phyloP scores from a whole-genome alignment of 2,888 invertebrate genomes.

The Latheticus oryzae region DNA sequence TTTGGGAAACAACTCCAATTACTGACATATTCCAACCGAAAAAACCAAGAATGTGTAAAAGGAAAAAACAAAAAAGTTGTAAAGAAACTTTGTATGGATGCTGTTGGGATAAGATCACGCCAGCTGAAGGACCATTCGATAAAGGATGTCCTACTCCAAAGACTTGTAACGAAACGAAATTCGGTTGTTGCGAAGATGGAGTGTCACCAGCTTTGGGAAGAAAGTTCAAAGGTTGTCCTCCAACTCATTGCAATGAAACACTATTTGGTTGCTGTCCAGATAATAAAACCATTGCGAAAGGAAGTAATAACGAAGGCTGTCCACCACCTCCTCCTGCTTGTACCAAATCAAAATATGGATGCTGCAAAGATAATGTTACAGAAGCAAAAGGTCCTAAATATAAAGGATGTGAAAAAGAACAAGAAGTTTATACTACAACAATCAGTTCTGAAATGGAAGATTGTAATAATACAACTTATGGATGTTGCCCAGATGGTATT shows the following conservation, averaged over 20 bases:
- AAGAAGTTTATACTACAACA: constrained; percentile 43
- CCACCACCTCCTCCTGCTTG: constrained; percentile 73
- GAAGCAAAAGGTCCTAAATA: constrained; percentile 67
- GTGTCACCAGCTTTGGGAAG: constrained; percentile 81
- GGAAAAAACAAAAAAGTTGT: constrained; percentile 70
- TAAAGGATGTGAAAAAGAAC: constrained; percentile 61
- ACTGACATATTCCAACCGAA: constrained; percentile 67
- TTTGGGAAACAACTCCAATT: constrained; percentile 70
- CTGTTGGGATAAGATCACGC: constrained; percentile 82
- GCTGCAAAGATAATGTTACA: constrained; percentile 84
- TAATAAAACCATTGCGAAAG: constrained; percentile 79
- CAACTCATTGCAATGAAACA: constrained; percentile 78
- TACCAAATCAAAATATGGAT: constrained; percentile 77
- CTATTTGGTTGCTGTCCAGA: constrained; percentile 91
- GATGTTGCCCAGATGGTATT: constrained; percentile 81
- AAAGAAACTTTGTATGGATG: constrained; percentile 80
- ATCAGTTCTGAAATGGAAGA: constrained; percentile 60
- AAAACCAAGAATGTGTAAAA: constrained; percentile 70
- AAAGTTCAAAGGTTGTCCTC: constrained; percentile 80
- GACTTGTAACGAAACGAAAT: constrained; percentile 81
- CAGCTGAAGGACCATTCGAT: constrained; percentile 85
- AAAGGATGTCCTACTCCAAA: constrained; percentile 79
- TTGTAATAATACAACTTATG: constrained; percentile 71
- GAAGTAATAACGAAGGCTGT: constrained; percentile 88
- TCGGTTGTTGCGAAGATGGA: constrained; percentile 86